Evolutionary conservation across 2,113 vertebrate genomes (phyloP).

Genomic region (Syngnathoides biaculeatus): DNA sequence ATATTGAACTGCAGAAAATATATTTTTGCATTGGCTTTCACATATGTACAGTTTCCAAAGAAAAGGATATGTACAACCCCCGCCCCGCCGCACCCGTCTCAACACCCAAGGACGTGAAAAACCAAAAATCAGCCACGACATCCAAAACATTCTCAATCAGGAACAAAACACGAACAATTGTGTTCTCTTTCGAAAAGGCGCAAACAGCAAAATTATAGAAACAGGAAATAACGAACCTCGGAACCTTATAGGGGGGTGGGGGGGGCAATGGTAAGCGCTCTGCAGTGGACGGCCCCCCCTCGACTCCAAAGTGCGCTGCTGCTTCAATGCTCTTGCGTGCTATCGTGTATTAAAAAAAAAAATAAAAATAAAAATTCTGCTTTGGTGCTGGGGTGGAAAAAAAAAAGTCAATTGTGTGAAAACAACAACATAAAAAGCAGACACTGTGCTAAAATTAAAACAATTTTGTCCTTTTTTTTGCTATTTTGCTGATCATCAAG

Average conservation of each 20-base stretch:
- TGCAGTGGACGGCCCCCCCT: conserved; percentile 13
- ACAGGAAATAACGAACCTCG: conserved; percentile 38
- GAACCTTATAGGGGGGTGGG: conserved; percentile 36
- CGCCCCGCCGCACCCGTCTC: background rate
- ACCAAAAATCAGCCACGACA: conserved; percentile 34
- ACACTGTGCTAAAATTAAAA: background rate
- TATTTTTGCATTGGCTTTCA: conserved; percentile 75
- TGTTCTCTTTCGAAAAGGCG: conserved; percentile 59
- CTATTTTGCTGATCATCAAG: background rate
- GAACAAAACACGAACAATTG: conserved; percentile 49
- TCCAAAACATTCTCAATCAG: conserved; percentile 50
- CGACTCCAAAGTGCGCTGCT: conserved; percentile 23
- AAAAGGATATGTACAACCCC: conserved; percentile 73
- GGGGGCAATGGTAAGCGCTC: conserved; percentile 45
- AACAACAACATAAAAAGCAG: too few species aligned
- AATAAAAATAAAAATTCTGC: background rate
- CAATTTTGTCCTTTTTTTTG: background rate
- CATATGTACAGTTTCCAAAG: conserved; percentile 79
- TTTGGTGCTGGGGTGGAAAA: background rate
- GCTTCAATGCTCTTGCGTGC: background rate
- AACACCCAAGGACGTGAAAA: conserved; percentile 46
- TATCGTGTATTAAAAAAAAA: background rate
- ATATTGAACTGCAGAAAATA: conserved; percentile 80
- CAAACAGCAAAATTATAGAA: conserved; percentile 35
- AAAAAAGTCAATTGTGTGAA: too few species aligned